Evolutionary conservation across 2,797 vertebrate genomes (phyloP), one percentile per base, ranked within the genome.

Genomic region (Acanthiza pusilla): DNA sequence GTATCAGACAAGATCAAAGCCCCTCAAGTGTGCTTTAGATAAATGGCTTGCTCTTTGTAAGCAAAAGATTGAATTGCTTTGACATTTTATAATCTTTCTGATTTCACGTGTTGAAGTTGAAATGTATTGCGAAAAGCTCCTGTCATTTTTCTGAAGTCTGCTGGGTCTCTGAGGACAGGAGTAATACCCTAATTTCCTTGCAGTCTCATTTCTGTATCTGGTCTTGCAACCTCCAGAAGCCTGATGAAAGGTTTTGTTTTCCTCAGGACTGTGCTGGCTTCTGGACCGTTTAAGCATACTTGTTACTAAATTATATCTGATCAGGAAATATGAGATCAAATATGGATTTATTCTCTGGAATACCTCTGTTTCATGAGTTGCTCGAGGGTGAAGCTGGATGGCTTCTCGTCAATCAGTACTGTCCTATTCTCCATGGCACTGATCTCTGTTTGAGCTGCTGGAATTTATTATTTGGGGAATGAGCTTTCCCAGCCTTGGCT

Each of bases 71-170:
- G 88, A 93, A 91, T 94, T 82, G 83, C 73, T 68, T 77, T 95
- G 93, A 89, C 94, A 85, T 95, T 93, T 96, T 80, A 50, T 77
- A 91, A 79, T 94, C 88, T 88, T 76, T 68, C 47, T 77, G 63
- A 7, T 87, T 88, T 84, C 9, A 6, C 9, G 20, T 42, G 29
- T 48, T 82, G 88, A 86, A 93, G 60, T 60, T 83, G 70, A 88
- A 89, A 78, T n/a, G 30, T 51, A n/a, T 61, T 73, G 53, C 9
- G 4, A 36, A 91, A 92, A 53, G 25, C 53, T n/a, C 14, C 67
- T 92, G 88, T 85, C 57, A 65, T 92, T 85, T 79, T 73, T 71
- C 53, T 73, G 55, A 76, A 55, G 74, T 40, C 67, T 71, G 38
- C 40, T 61, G 77, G 17, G 34, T 93, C 78, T 88, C 60, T n/a